Base-by-base conservation (phyloP, 2,888 invertebrate genomes). In the Lepeophtheirus nordmannii region DNA sequence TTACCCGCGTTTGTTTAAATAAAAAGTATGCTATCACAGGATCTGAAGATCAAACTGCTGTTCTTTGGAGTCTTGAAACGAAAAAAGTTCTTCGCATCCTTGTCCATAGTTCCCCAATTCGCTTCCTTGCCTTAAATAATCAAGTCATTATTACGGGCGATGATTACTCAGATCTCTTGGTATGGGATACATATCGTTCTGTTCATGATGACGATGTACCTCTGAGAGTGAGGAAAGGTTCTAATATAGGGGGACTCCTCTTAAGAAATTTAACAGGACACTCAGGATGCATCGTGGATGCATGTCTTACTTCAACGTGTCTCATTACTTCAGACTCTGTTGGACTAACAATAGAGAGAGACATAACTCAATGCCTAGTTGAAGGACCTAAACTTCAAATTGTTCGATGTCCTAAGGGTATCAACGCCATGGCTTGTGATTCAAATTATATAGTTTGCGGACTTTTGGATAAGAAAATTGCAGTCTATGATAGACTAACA, bases 391-490 rank as follows among this genome's bases (percentile, higher is more conserved):
- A 20, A 14, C 58, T 58, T 7, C 58, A 23, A 14, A 20, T 58
- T 12, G n/a, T 58, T 14, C 20, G 58, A 14, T 58, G 58, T 58
- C 20, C 20, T 14, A 23, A 58, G 8, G 58, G 58, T 12, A 23
- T 58, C 58, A 58, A 58, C 8, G 20, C 22, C 23, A 58, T 58
- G 58, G 58, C 58, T 20, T 58, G 58, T 20, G 58, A 58, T 58
- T 14, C 17, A 14, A 22, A 58, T 22, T 58, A 23, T 12, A 67
- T 61, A 53, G 22, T 20, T 1, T 65, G 63, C 53, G 53, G 63
- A 3, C 46, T 46, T 14, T 22, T 62, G 1, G 39, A 46, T 11
- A 62, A 62, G 12, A 40, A 38, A 10, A 38, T 20, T 14, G 63
- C 41, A 14, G 39, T 61, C 14, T 61, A 23, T 38, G 30, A 37